Evolutionary conservation across 2,888 invertebrate genomes (phyloP), one percentile per base, ranked within the genome.

Genomic region (Exephanes ischioxanthus): DNA sequence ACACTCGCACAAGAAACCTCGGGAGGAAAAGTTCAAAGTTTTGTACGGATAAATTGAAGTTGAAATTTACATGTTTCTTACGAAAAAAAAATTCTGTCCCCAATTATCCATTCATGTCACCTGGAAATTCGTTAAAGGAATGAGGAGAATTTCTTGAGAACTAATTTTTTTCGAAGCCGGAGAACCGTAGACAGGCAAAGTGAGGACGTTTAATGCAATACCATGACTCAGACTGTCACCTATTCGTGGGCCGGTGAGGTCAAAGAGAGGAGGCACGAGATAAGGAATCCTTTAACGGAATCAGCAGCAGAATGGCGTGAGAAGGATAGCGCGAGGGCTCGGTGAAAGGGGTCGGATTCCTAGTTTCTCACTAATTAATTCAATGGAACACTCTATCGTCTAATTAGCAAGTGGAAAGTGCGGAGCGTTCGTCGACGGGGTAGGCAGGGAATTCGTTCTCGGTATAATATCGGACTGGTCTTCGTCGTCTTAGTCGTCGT

Each of bases 331-430:
- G 48, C 3, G 37, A 48, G 22, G 16, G 16, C 67, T 48, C 37
- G 9, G 66, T 71, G 45, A 79, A 82, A 76, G 75, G 75, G 82
- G 53, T 79, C 71, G 58, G 71, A 82, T 68, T 79, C 58, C 41
- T 41, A 67, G 75, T 67, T 82, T 67, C 71, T 79, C 79, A 41
- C 76, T 85, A 80, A 82, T 85, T 82, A 85, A 85, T 85, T 85
- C 76, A 79, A 82, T 85, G 85, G 72, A 82, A 82, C 61, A 75
- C 85, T 85, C 85, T 82, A 85, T 80, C 85, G 79, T 82, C 82
- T 82, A 82, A 85, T 85, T 85, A 85, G 82, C 73, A 53, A 19
- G 67, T 19, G 51, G 45, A 53, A 61, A 80, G 72, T 19, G 45
- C 67, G 55, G 66, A 53, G 66, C 63, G 51, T 77, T 48, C 45